These are phyloP conservation scores for Axinella damicornis DNA, from an alignment of 37 sponge, comb jelly and placozoan species.

Conservation along the genomic window DNA sequence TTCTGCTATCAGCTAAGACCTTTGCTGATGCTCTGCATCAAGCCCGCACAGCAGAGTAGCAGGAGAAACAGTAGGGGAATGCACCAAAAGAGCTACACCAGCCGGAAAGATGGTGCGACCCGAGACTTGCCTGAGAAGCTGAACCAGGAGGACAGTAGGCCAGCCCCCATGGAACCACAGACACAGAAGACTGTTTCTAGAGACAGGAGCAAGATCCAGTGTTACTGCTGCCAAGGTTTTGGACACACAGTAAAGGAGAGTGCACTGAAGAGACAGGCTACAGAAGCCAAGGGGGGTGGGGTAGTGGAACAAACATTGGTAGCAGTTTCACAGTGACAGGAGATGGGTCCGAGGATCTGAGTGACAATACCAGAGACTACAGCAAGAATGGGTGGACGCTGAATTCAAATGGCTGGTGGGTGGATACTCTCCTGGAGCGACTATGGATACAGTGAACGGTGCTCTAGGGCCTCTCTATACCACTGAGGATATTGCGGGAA, in stretches of 20 bases:
- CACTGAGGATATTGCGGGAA: constrained; percentile 1
- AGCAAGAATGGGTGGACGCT: constrained; percentile 23
- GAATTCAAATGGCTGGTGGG: constrained; percentile 1
- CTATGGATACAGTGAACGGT: constrained; percentile 11
- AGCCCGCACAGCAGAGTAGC: constrained; percentile 34
- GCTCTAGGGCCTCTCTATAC: constrained; percentile 40
- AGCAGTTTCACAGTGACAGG: constrained; percentile 6
- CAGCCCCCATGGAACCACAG: too few species aligned
- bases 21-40: constrained; percentile 45
- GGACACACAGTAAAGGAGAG: too few species aligned
- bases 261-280: too few species aligned
- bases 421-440: neutral
- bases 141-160: too few species aligned
- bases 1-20: constrained; percentile 27
- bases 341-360: neutral
- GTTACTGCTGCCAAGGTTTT: too few species aligned
- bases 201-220: too few species aligned
- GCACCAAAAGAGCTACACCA: neutral
- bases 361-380: constrained; percentile 9
- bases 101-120: too few species aligned
- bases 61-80: constrained; percentile 27
- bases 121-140: too few species aligned
- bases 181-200: too few species aligned
- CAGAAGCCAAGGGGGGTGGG: neutral
- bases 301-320: neutral